Percentiles rank a stretch among this genome's conserved stretches.
Conservation (phyloP, 2,888 invertebrate genomes). For the Drosophila incognita region DNA sequence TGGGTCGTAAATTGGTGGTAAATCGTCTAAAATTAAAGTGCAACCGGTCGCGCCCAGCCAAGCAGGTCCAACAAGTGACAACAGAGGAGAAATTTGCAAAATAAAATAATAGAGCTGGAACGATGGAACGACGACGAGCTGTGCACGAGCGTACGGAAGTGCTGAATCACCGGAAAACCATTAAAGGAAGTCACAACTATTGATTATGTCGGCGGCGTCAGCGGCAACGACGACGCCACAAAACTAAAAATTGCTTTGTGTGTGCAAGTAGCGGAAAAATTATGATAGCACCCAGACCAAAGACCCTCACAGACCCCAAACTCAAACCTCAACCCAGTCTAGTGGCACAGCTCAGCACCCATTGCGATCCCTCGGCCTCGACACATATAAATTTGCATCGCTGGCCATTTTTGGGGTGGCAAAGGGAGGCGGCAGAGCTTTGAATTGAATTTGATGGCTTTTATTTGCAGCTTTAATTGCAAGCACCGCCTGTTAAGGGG, state of each 20-base stretch:
- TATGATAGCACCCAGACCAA: slow-evolving; percentile 59
- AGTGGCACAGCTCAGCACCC: slow-evolving; percentile 27
- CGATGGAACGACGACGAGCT: slow-evolving; percentile 22
- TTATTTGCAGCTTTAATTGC: slow-evolving; percentile 68
- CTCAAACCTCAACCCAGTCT: background rate
- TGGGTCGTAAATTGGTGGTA: slow-evolving; percentile 46
- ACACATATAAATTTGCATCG: slow-evolving; percentile 62
- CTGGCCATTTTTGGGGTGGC: slow-evolving; percentile 11
- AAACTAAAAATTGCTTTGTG: slow-evolving; percentile 69
- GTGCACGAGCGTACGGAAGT: slow-evolving; percentile 57
- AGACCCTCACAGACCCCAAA: slow-evolving; percentile 1
- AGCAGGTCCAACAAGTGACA: slow-evolving; percentile 69
- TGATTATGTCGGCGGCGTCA: slow-evolving; percentile 74
- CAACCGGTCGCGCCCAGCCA: slow-evolving; percentile 31
- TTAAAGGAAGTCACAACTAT: slow-evolving; percentile 82
- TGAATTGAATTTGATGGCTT: slow-evolving; percentile 65
- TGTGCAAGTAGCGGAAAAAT: slow-evolving; percentile 72
- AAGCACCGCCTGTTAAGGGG: slow-evolving; percentile 27
- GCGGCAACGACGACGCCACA: slow-evolving; percentile 27
- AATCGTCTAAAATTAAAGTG: slow-evolving; percentile 57
- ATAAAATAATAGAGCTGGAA: slow-evolving; percentile 58
- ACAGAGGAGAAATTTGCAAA: slow-evolving; percentile 56
- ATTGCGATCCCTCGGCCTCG: slow-evolving; percentile 47
- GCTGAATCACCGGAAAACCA: slow-evolving; percentile 82
- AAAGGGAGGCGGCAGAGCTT: slow-evolving; percentile 22